These are phyloP conservation scores for Heteronetta atricapilla DNA, from an alignment of 2,113 vertebrate genomes.

Conservation along the genomic window DNA sequence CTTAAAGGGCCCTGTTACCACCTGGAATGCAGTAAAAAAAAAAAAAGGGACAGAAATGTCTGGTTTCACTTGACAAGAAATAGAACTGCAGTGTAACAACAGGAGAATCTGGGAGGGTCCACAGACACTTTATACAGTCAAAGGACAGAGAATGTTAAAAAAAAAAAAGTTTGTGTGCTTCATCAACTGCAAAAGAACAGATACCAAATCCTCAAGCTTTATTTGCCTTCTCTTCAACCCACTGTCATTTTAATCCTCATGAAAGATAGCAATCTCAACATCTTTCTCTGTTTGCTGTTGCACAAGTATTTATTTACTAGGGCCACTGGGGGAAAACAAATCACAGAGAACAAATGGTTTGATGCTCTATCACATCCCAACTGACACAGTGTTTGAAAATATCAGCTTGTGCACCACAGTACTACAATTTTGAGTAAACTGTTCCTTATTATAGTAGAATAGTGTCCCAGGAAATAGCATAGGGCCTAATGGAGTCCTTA, in stretches of 20 bases:
- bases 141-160: conserved; percentile 25
- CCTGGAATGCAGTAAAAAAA: background rate
- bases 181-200: conserved; percentile 24
- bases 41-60: background rate
- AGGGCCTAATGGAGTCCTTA: conserved; percentile 15
- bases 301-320: conserved; percentile 46
- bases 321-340: conserved; percentile 45
- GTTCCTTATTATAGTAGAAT: conserved; percentile 30
- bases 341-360: conserved; percentile 39
- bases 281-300: conserved; percentile 57
- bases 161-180: background rate
- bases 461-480: conserved; percentile 31
- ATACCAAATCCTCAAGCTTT: conserved; percentile 38
- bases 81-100: background rate
- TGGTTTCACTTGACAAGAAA: conserved; percentile 30
- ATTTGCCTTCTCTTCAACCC: conserved; percentile 49
- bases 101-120: background rate
- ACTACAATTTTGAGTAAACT: conserved; percentile 47
- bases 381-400: background rate
- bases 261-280: conserved; percentile 73
- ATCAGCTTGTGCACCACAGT: conserved; percentile 14
- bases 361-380: conserved; percentile 27
- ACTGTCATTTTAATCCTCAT: conserved; percentile 60
- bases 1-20: conserved; percentile 16
- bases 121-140: background rate